Percentiles rank a stretch among this genome's conserved stretches.
phyloP scores from a whole-genome alignment of 2,797 vertebrate species.

The Euthynnus affinis region DNA sequence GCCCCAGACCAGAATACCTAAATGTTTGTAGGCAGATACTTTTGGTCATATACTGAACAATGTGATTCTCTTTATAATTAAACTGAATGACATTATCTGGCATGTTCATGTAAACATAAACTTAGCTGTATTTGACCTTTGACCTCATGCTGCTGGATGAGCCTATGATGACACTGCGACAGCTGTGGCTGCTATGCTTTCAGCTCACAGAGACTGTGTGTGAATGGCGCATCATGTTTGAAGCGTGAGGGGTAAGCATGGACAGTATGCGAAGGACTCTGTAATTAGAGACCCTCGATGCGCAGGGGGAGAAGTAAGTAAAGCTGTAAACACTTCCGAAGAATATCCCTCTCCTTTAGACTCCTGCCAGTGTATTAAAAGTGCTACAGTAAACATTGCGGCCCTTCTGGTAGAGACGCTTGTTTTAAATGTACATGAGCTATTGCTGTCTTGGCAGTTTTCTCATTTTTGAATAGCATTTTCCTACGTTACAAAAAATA shows the following conservation, averaged over 20 bases:
- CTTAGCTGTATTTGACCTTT: slow-evolving; percentile 71
- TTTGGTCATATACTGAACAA: background rate
- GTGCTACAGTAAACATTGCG: slow-evolving; percentile 60
- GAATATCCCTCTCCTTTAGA: slow-evolving; percentile 68
- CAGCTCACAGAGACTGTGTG: slow-evolving; percentile 70
- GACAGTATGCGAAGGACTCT: slow-evolving; percentile 81
- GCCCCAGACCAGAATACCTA: background rate
- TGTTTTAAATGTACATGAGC: slow-evolving; percentile 22
- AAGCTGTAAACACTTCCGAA: slow-evolving; percentile 81
- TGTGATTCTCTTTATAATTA: slow-evolving; percentile 6
- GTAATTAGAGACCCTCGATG: slow-evolving; percentile 80
- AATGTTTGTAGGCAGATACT: background rate
- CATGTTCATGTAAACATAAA: slow-evolving; percentile 68
- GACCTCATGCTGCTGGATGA: slow-evolving; percentile 68
- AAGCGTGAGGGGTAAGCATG: slow-evolving; percentile 72
- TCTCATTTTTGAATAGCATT: slow-evolving; percentile 11
- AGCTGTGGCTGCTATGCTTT: slow-evolving; percentile 83
- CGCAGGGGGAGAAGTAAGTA: slow-evolving; percentile 64
- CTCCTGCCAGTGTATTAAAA: slow-evolving; percentile 61
- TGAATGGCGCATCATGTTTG: slow-evolving; percentile 79
- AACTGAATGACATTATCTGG: slow-evolving; percentile 40
- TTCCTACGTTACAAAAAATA: slow-evolving; percentile 28
- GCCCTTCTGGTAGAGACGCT: slow-evolving; percentile 17
- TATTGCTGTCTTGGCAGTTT: slow-evolving; percentile 24
- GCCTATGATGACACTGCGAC: slow-evolving; percentile 76